These are phyloP conservation scores for Pangasius krempfi DNA, from an alignment of 2,797 vertebrate genomes.

Conservation along the genomic window DNA sequence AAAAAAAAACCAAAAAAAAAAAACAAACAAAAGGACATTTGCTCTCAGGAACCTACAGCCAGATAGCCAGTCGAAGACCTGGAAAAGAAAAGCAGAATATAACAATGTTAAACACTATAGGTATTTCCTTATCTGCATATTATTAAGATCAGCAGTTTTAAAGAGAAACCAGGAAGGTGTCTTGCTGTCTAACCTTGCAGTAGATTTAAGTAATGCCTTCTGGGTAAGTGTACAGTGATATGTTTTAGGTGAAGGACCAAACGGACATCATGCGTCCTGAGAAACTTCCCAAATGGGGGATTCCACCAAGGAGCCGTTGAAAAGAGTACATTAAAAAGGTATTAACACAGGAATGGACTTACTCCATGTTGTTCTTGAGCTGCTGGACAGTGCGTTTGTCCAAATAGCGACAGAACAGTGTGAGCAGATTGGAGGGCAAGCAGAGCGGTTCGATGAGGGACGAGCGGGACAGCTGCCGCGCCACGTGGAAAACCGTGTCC, in stretches of 20 bases:
- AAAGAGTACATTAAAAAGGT: not conserved
- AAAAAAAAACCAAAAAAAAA: slow-evolving; percentile 60
- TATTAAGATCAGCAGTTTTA: not conserved
- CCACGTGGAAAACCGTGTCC: slow-evolving; percentile 86
- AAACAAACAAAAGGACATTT: not conserved
- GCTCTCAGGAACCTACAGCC: slow-evolving; percentile 71
- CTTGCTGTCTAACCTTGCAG: not conserved
- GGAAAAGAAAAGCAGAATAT: not conserved
- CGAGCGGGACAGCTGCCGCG: slow-evolving; percentile 85
- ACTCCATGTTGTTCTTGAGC: slow-evolving; percentile 91
- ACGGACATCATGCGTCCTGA: not conserved
- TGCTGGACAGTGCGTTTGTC: slow-evolving; percentile 89
- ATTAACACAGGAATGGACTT: slow-evolving; percentile 64
- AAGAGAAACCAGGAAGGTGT: not conserved
- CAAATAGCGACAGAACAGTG: slow-evolving; percentile 92
- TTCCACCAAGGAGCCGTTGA: not conserved
- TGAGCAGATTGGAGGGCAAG: slow-evolving; percentile 90
- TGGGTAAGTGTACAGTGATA: not conserved
- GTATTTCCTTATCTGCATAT: not conserved
- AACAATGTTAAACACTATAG: not conserved
- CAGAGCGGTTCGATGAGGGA: slow-evolving; percentile 88
- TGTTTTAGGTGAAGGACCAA: not conserved
- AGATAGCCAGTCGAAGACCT: slow-evolving; percentile 75
- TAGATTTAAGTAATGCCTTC: not conserved
- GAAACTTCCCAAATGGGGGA: not conserved